A percentile compares a stretch with the other conserved stretches of the same genome.
Evolutionary conservation across 35 echinoderm and acorn worm genomes (phyloP).

Genomic region (Ophiothrix spiculata): DNA sequence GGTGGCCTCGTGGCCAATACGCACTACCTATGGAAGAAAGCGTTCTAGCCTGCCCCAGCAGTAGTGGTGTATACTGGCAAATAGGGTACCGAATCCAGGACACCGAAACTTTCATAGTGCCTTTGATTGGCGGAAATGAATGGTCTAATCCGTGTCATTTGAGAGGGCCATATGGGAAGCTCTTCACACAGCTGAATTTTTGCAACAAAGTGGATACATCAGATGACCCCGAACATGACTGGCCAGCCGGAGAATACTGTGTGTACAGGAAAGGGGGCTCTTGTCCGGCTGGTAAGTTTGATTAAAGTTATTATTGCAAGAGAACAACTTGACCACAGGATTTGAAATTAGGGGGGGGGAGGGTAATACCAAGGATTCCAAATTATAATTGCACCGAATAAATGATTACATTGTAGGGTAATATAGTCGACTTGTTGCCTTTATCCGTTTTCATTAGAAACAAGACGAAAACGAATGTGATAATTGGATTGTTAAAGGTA

Average conservation of each 20-base stretch:
- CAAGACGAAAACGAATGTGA: too few relatives aligned
- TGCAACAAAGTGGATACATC: constrained; percentile 42
- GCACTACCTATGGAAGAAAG: constrained; percentile 50
- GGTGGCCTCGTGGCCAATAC: constrained; percentile 64
- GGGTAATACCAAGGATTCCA: too few relatives aligned
- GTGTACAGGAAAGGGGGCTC: constrained; percentile 55
- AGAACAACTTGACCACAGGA: too few relatives aligned
- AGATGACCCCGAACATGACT: constrained; percentile 22
- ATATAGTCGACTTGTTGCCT: too few relatives aligned
- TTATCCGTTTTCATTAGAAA: too few relatives aligned
- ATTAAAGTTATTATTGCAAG: too few relatives aligned
- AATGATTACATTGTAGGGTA: too few relatives aligned
- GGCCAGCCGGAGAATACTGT: constrained; percentile 67
- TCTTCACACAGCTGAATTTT: constrained; percentile 69
- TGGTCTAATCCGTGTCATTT: constrained; percentile 68
- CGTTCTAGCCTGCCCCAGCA: constrained; percentile 37
- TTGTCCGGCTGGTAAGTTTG: constrained; percentile 69
- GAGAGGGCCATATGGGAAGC: constrained; percentile 31
- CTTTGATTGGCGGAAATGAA: constrained; percentile 24
- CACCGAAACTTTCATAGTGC: constrained; percentile 39
- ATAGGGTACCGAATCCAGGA: constrained; percentile 64
- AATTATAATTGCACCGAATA: too few relatives aligned
- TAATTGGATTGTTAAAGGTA: too few relatives aligned
- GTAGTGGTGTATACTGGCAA: constrained; percentile 48
- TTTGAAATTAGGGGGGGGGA: too few relatives aligned